These are phyloP conservation scores for Scelioninae gen. 1 DNA, from an alignment of 2,888 invertebrate species.

Conservation along the genomic window DNA sequence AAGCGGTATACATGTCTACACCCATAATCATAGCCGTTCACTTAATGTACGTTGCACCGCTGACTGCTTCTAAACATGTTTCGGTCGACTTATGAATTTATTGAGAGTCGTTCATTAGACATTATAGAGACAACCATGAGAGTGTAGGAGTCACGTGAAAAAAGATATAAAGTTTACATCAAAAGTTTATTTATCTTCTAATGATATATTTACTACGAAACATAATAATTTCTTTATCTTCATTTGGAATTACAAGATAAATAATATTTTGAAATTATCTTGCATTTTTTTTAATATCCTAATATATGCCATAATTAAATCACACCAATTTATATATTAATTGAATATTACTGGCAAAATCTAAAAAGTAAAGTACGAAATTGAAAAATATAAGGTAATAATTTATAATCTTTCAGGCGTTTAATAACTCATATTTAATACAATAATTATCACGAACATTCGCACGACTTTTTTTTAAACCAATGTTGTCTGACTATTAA, in stretches of 20 bases:
- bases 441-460: constrained; percentile 28
- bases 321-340: neutral
- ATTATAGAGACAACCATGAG: constrained; percentile 75
- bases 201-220: neutral
- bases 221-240: neutral
- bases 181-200: neutral
- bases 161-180: constrained; percentile 8
- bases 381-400: neutral
- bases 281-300: neutral
- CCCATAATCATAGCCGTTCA: constrained; percentile 19
- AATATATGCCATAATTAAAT: neutral
- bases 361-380: neutral
- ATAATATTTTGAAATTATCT: neutral
- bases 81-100: constrained; percentile 83
- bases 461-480: constrained; percentile 19
- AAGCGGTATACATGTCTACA: constrained; percentile 24
- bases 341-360: neutral
- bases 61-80: constrained; percentile 80
- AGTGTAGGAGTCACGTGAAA: constrained; percentile 53
- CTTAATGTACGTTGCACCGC: constrained; percentile 72
- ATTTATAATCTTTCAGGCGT: neutral
- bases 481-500: constrained; percentile 39
- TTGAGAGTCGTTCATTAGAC: constrained; percentile 83
- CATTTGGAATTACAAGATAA: neutral
- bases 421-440: constrained; percentile 16